Percentiles rank a stretch among this genome's conserved stretches.
Evolutionary conservation across 1,140 invertebrate genomes (phyloP).

Genomic region (Sitobion miscanthi): DNA sequence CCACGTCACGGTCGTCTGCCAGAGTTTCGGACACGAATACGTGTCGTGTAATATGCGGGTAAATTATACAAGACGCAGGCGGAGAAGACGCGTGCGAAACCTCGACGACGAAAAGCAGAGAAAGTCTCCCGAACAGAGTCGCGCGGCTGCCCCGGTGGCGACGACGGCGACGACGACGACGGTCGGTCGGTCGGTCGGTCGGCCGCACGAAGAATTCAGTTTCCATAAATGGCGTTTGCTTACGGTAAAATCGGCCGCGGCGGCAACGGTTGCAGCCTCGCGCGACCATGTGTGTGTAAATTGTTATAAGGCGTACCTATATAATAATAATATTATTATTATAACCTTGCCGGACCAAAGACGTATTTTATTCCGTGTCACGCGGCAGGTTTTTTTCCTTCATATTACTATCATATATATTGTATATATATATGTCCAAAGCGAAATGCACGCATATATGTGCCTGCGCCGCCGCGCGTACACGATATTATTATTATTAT

Average conservation of each 20-base stretch:
- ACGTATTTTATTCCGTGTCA: slow-evolving; percentile 18
- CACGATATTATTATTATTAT: not conserved
- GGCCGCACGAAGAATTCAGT: slow-evolving; percentile 40
- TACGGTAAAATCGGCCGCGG: slow-evolving; percentile 45
- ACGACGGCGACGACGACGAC: not conserved
- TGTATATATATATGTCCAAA: not conserved
- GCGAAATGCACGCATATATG: not conserved
- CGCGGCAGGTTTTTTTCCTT: not conserved
- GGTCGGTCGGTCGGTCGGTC: not conserved
- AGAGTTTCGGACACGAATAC: too few relatives aligned
- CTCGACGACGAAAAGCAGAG: too few relatives aligned
- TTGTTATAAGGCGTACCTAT: slow-evolving; percentile 13
- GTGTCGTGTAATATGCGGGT: too few relatives aligned
- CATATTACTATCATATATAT: too few relatives aligned
- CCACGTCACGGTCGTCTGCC: too few relatives aligned
- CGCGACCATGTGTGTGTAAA: slow-evolving; percentile 49
- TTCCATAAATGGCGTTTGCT: slow-evolving; percentile 54
- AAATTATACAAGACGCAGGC: too few relatives aligned
- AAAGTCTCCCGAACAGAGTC: too few relatives aligned
- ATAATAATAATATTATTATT: slow-evolving; percentile 17
- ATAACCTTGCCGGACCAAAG: slow-evolving; percentile 36
- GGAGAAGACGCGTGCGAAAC: too few relatives aligned
- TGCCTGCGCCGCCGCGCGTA: not conserved
- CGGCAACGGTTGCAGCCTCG: not conserved
- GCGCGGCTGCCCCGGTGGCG: not conserved